Evolutionary conservation across 2,888 invertebrate genomes (phyloP).

Genomic region (Lepidocyrtoides sp.): DNA sequence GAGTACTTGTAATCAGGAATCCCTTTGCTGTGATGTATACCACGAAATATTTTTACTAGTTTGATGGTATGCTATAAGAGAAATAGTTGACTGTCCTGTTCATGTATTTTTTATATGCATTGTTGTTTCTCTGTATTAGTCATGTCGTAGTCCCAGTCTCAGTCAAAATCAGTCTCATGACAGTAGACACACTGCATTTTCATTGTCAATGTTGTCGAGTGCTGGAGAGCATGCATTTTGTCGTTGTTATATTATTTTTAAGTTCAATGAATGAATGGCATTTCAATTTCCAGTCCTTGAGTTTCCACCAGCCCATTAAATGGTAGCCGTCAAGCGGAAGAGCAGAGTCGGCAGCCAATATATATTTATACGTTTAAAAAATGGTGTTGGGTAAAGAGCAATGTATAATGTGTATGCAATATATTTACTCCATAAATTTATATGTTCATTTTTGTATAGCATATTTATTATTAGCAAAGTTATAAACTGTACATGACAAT

Average conservation of each 20-base stretch:
- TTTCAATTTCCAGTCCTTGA: constrained; percentile 82
- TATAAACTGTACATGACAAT: constrained; percentile 20
- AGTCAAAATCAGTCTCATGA: neutral
- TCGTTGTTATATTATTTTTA: neutral
- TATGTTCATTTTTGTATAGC: constrained; percentile 49
- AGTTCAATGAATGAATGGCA: constrained; percentile 79
- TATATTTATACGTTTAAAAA: too few species aligned
- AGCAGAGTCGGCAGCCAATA: constrained; percentile 75
- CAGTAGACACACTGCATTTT: constrained; percentile 1
- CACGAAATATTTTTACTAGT: too few species aligned
- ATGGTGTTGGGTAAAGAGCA: too few species aligned
- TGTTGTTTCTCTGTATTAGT: neutral
- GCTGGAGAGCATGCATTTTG: neutral
- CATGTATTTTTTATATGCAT: too few species aligned
- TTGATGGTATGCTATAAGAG: too few species aligned
- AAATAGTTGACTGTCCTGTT: too few species aligned
- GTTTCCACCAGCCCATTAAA: constrained; percentile 81
- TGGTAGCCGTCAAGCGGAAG: constrained; percentile 84
- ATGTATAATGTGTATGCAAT: too few species aligned
- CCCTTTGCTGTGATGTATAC: too few species aligned
- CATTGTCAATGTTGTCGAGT: constrained; percentile 46
- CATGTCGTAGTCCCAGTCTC: neutral
- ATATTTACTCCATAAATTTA: too few species aligned
- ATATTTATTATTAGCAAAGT: neutral
- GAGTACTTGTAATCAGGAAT: constrained; percentile 1